Evolutionary conservation across 1,140 invertebrate genomes (phyloP).

Genomic region (Drosophila miranda): DNA sequence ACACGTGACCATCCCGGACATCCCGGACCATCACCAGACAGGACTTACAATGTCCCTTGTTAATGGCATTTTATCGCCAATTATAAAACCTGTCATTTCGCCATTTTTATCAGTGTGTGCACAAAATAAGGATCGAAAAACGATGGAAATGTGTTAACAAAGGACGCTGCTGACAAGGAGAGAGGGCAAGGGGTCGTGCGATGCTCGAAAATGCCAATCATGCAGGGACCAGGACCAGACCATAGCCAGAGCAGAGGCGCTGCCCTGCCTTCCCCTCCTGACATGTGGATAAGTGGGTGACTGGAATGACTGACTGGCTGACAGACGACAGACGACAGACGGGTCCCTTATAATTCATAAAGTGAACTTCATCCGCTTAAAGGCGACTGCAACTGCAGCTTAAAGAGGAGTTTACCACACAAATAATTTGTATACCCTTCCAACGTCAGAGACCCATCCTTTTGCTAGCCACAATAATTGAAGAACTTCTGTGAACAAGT

Average conservation of each 20-base stretch:
- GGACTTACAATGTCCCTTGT: slow-evolving; percentile 48
- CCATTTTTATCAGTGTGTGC: slow-evolving; percentile 65
- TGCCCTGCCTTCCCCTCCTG: slow-evolving; percentile 26
- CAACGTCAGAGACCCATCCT: too few relatives aligned
- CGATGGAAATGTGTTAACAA: slow-evolving; percentile 46
- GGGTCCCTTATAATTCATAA: slow-evolving; percentile 29
- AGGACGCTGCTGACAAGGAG: slow-evolving; percentile 23
- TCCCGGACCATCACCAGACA: neutral
- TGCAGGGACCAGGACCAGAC: slow-evolving; percentile 35
- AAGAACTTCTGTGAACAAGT: too few relatives aligned
- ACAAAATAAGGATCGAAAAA: slow-evolving; percentile 38
- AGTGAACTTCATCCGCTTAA: slow-evolving; percentile 18
- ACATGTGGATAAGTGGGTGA: slow-evolving; percentile 49
- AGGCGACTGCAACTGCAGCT: slow-evolving; percentile 5
- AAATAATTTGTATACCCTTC: neutral
- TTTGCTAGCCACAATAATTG: too few relatives aligned
- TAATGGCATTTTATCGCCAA: slow-evolving; percentile 78
- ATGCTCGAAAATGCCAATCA: slow-evolving; percentile 73
- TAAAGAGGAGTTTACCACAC: neutral
- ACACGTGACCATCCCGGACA: slow-evolving; percentile 55
- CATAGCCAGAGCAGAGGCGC: slow-evolving; percentile 6
- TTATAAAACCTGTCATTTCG: slow-evolving; percentile 75
- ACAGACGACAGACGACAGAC: slow-evolving; percentile 18
- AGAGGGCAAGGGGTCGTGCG: slow-evolving; percentile 15
- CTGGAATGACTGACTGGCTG: slow-evolving; percentile 35